Evolutionary conservation across 2,113 vertebrate species (phyloP).

Genomic region (Syngnathoides biaculeatus): DNA sequence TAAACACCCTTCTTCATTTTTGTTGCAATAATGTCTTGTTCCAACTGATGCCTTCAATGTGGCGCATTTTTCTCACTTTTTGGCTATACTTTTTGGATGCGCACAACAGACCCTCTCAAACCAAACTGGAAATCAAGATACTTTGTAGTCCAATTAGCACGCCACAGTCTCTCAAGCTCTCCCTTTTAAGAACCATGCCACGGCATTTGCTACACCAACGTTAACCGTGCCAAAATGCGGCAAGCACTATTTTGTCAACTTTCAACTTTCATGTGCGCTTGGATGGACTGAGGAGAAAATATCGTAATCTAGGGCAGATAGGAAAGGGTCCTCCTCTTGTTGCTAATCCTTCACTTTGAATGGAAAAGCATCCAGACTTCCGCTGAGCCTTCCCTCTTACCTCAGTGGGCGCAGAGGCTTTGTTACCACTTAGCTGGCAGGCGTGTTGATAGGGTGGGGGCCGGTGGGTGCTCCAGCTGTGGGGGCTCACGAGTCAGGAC

Average conservation of each 20-base stretch:
- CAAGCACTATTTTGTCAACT: neutral
- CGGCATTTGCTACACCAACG: neutral
- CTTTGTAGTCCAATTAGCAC: neutral
- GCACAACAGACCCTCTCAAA: neutral
- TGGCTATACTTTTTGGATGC: neutral
- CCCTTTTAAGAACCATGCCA: neutral
- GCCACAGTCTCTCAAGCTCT: neutral
- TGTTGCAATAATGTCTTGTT: neutral
- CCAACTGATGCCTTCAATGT: neutral
- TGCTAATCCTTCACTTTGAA: constrained; percentile 3
- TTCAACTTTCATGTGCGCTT: neutral
- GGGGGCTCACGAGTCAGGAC: constrained; percentile 39
- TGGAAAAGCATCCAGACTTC: constrained; percentile 26
- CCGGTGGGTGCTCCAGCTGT: neutral
- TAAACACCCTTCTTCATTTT: neutral
- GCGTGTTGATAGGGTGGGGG: constrained; percentile 60
- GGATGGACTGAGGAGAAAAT: neutral
- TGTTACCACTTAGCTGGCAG: constrained; percentile 47
- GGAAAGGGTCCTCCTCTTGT: constrained; percentile 4
- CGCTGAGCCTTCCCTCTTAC: constrained; percentile 23
- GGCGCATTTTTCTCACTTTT: neutral
- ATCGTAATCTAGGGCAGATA: neutral
- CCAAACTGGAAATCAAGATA: neutral
- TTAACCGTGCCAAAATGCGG: neutral
- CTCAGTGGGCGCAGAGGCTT: constrained; percentile 54